These are phyloP conservation scores for Nannoperca obscura DNA, from an alignment of 2,797 vertebrate genomes.

Conservation along the genomic window DNA sequence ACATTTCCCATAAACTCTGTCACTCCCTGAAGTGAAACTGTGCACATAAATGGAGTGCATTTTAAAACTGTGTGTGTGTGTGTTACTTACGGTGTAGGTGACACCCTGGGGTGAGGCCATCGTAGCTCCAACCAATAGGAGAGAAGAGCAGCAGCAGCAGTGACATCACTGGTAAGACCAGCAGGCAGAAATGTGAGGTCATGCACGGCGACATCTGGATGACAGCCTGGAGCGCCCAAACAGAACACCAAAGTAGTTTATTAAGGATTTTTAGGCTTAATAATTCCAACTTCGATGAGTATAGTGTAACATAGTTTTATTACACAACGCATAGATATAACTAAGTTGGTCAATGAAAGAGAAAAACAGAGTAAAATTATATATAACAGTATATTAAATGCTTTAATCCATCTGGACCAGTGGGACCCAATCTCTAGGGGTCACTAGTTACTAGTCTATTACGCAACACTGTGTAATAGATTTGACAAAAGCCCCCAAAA, in stretches of 20 bases:
- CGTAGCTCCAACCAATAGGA: conserved; percentile 76
- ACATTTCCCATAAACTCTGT: conserved; percentile 6
- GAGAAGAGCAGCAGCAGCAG: conserved; percentile 78
- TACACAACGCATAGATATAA: background rate
- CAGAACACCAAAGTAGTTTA: conserved; percentile 11
- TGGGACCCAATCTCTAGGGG: background rate
- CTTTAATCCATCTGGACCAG: background rate
- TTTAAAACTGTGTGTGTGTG: background rate
- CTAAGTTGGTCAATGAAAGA: background rate
- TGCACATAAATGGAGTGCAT: background rate
- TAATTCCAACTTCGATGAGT: background rate
- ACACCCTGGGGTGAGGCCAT: conserved; percentile 85
- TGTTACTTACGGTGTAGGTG: conserved; percentile 87
- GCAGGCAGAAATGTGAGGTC: conserved; percentile 67
- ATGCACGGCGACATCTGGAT: conserved; percentile 75
- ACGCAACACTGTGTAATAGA: too few species aligned
- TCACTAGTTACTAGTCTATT: too few species aligned
- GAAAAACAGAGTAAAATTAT: background rate
- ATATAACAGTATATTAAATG: too few species aligned
- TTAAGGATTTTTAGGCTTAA: background rate
- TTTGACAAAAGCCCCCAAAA: too few species aligned
- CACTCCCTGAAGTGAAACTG: background rate
- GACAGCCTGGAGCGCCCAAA: conserved; percentile 56
- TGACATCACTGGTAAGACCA: conserved; percentile 74
- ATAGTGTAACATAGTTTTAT: background rate